These are phyloP conservation scores for Rhinichthys klamathensis DNA, from an alignment of 2,113 vertebrate species.

Conservation along the genomic window DNA sequence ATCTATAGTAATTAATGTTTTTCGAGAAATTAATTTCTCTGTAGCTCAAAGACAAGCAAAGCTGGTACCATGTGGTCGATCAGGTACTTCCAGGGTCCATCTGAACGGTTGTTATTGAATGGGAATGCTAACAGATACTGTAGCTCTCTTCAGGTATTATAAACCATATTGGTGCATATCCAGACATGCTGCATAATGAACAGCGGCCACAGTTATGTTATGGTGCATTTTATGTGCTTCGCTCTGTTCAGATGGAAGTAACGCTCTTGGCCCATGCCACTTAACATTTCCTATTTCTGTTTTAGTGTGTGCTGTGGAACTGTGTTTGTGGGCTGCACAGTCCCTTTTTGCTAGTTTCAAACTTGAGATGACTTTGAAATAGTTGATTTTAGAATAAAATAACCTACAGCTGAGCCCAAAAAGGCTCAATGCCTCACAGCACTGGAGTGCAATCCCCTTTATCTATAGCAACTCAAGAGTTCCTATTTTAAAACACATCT, in stretches of 20 bases:
- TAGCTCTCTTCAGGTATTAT: not conserved
- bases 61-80: not conserved
- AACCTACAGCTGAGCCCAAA: slow-evolving; percentile 37
- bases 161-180: not conserved
- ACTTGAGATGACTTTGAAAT: slow-evolving; percentile 49
- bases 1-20: too few relatives aligned
- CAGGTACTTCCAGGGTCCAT: not conserved
- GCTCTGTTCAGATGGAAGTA: not conserved
- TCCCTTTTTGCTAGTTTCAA: slow-evolving; percentile 27
- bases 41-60: not conserved
- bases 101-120: not conserved
- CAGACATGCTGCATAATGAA: slow-evolving; percentile 19
- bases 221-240: not conserved
- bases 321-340: not conserved
- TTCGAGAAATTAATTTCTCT: too few relatives aligned
- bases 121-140: not conserved
- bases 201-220: not conserved
- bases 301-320: not conserved
- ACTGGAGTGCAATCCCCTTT: slow-evolving; percentile 20
- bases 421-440: not conserved
- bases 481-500: slow-evolving; percentile 37
- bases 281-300: slow-evolving; percentile 8
- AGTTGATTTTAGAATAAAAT: slow-evolving; percentile 34
- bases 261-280: not conserved
- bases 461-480: slow-evolving; percentile 24